A percentile compares a stretch with the other conserved stretches of the same genome.
phyloP scores from a whole-genome alignment of 2,113 vertebrate species.

The Himantopus leucocephalus region DNA sequence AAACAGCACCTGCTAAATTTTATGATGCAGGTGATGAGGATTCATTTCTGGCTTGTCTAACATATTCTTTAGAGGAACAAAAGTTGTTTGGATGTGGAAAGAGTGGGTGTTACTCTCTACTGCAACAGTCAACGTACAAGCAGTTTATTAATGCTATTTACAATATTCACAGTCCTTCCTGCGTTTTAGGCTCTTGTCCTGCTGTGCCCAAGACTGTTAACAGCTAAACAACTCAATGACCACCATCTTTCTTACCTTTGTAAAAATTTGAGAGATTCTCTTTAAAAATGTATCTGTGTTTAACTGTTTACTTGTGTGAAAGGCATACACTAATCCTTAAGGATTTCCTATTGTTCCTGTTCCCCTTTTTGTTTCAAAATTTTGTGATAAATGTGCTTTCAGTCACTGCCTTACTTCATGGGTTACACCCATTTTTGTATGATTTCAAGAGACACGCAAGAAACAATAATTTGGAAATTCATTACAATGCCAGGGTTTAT shows the following conservation, averaged over 20 bases:
- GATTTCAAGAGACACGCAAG: constrained; percentile 69
- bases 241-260: background rate
- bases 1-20: background rate
- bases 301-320: background rate
- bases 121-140: background rate
- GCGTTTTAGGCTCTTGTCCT: background rate
- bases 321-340: background rate
- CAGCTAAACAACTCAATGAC: background rate
- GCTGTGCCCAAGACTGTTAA: background rate
- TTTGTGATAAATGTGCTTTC: constrained; percentile 20
- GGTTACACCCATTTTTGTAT: constrained; percentile 61
- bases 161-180: background rate
- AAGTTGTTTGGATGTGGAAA: background rate
- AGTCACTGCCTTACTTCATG: constrained; percentile 46
- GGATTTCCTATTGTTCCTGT: background rate
- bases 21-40: background rate
- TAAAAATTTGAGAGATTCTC: background rate
- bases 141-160: background rate
- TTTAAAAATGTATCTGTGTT: background rate
- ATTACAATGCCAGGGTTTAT: constrained; percentile 85
- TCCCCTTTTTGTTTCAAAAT: background rate
- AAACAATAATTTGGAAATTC: constrained; percentile 82
- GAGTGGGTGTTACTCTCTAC: background rate
- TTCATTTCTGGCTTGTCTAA: background rate
- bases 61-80: background rate